A percentile compares a stretch with the other conserved stretches of the same genome.
These are phyloP conservation scores for Microtus oregoni DNA, from an alignment of 2,113 vertebrate genomes.

Conservation along the genomic window DNA sequence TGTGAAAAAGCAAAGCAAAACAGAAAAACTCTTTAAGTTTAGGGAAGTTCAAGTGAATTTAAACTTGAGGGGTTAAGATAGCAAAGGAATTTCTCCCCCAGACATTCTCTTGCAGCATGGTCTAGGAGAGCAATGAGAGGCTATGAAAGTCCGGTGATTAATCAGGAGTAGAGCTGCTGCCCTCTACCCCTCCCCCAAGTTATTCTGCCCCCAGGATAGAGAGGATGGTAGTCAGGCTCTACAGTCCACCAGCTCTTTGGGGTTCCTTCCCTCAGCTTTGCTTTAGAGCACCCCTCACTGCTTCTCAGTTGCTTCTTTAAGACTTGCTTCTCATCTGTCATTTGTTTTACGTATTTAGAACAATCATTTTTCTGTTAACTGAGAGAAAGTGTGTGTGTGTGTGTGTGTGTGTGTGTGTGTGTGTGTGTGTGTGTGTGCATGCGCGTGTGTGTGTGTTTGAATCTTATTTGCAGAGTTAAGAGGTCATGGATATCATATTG, in stretches of 20 bases:
- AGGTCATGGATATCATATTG: constrained; percentile 49
- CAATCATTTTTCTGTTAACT: constrained; percentile 53
- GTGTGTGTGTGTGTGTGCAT: background rate
- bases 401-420: background rate
- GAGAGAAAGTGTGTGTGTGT: background rate
- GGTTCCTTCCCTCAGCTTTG: background rate
- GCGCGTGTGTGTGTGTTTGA: background rate
- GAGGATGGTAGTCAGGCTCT: background rate
- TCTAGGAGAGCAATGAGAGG: background rate
- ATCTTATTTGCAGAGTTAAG: constrained; percentile 48
- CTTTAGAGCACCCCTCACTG: background rate
- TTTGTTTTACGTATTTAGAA: constrained; percentile 27
- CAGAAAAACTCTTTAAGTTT: constrained; percentile 34
- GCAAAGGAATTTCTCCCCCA: background rate
- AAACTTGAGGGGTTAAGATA: background rate
- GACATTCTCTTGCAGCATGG: background rate
- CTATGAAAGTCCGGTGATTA: background rate
- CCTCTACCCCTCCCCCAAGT: background rate
- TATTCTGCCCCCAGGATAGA: background rate
- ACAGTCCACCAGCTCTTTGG: background rate
- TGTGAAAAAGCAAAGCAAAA: background rate
- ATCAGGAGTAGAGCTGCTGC: background rate
- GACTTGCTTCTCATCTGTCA: constrained; percentile 6
- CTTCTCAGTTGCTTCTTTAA: constrained; percentile 11
- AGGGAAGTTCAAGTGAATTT: constrained; percentile 35